Evolutionary conservation across 2,113 vertebrate genomes (phyloP), one percentile per base, ranked within the genome.

Genomic region (Ascaphus truei): DNA sequence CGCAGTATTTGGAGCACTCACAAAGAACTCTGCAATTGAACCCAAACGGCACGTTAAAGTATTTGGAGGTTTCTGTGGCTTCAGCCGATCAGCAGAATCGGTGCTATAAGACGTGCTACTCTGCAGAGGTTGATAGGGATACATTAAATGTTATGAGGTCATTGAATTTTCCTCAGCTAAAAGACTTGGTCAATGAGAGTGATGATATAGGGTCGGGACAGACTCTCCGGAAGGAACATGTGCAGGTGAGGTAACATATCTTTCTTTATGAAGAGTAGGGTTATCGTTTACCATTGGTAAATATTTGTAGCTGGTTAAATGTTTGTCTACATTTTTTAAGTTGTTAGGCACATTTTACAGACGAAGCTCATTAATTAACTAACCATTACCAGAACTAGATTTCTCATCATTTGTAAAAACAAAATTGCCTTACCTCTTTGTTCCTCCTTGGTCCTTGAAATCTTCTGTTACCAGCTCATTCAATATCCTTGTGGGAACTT

Each of bases 31-130:
- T 96, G 12, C 94, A 95, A 74, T 84, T 94, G 74, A 92, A 89
- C 80, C 85, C 91, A 4, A 91, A 93, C 0, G 93, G 92, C 71
- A 94, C 93, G 1, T 88, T 95, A 26, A 91, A 92, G 76, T 95
- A 96, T 82, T 89, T 96, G 89, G 94, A 95, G 79, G 94, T 96
- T 74, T 90, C 93, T 7, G 82, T 93, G 73, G 85, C 87, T 72
- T 90, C 93, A 72, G 85, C 92, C 16, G 82, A 91, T 76, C 86
- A 92, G 4, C 92, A 90, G 68, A 91, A 88, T 76, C 92, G 90
- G 57, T 86, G 86, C 72, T 91, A 93, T 81, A 80, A 92, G 79
- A 92, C 92, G 20, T 92, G 88, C 74, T 91, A 87, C 73, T 89
- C 92, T 56, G 88, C 88, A 1, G 89, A 85, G 78, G 92, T 91